Base-by-base conservation (phyloP, 2,797 vertebrate genomes). In the Masticophis lateralis region DNA sequence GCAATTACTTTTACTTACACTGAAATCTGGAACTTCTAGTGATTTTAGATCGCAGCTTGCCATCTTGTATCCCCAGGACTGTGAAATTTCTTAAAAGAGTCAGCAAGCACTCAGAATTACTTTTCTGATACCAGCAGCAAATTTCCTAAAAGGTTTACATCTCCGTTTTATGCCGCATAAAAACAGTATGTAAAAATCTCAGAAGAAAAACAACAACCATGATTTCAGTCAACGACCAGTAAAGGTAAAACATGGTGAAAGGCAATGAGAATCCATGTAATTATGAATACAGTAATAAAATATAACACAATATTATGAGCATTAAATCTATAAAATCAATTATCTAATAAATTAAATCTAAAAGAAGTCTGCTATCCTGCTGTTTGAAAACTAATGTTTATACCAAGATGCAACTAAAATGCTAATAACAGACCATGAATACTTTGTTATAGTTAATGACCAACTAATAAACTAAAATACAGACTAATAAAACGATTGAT, bases 11-110 rank as follows among this genome's bases (percentile, higher is more conserved):
- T 83, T 61, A 20, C n/a, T 37, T 63, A 47, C 60, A 74, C 14
- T 74, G 53, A 91, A 74, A 14, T 51, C 32, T 90, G 51, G 51
- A 88, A 53, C 60, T 59, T 88, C 27, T 22, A 88, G 55, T 28
- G 91, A 88, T 91, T 88, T 83, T 93, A 43, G 55, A 88, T 60
- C 61, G 28, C 89, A 87, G 92, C 86, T 91, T 93, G 92, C 83
- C 86, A 53, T 37, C 89, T 91, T 93, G 37, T 87, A 32, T 88
- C 83, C 53, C 37, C 51, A 74, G 61, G 20, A 27, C 86, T 88
- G 53, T 32, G 5, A 91, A 28, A 55, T 53, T 27, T 88, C 61
- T 87, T 87, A 93, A 88, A 86, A 60, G 28, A 69, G 12, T 87
- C 89, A 91, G 83, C 83, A 69, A 93, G 47, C 83, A 51, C 6